phyloP scores from a whole-genome alignment of 2,888 invertebrate species.

The Yponomeuta malinellus region DNA sequence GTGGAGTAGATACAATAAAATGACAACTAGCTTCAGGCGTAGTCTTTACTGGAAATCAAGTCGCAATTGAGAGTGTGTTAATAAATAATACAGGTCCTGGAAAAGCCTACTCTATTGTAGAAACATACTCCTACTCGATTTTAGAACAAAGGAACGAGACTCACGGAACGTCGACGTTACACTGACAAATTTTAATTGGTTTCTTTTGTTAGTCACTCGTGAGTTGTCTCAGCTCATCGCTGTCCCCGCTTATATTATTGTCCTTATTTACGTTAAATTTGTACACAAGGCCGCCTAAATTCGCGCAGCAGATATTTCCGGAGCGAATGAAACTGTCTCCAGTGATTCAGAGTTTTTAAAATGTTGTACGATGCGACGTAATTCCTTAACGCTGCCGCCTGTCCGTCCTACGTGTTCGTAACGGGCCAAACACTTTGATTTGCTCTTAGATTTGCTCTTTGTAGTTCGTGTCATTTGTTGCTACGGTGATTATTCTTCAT shows the following conservation, averaged over 20 bases:
- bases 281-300: slow-evolving; percentile 70
- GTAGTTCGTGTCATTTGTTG: not conserved
- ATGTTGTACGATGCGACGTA: slow-evolving; percentile 48
- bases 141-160: not conserved
- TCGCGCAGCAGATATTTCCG: slow-evolving; percentile 63
- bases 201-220: slow-evolving; percentile 38
- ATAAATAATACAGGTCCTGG: too few species aligned
- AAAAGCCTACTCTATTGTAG: too few species aligned
- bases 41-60: too few species aligned
- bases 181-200: not conserved
- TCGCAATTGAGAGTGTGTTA: too few species aligned
- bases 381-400: slow-evolving; percentile 51
- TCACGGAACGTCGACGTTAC: not conserved
- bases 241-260: slow-evolving; percentile 47
- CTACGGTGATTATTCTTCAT: slow-evolving; percentile 16
- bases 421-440: not conserved
- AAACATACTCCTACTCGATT: not conserved
- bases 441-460: not conserved
- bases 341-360: slow-evolving; percentile 65
- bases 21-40: too few species aligned
- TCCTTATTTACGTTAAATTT: slow-evolving; percentile 56
- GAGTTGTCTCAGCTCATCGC: slow-evolving; percentile 35
- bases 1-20: too few species aligned
- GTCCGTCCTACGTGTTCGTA: not conserved
- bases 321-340: slow-evolving; percentile 60